Percentiles rank a stretch among this genome's conserved stretches.
Conservation (phyloP, 1,140 invertebrate genomes). For the Teleopsis dalmanni region DNA sequence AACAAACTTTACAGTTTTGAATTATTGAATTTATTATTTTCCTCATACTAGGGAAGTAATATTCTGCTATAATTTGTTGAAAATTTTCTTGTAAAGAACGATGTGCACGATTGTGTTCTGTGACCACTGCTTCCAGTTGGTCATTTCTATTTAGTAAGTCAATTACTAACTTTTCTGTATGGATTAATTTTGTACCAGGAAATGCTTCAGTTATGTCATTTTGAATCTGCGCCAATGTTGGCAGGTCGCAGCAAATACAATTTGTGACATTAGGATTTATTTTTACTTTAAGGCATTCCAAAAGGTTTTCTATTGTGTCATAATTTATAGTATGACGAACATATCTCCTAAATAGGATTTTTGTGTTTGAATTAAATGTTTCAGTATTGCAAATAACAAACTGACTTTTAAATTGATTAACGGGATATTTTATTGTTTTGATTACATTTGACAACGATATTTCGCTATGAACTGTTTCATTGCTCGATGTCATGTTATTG, state of each 20-base stretch:
- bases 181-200: constrained; percentile 1
- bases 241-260: neutral
- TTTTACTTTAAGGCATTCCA: neutral
- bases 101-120: constrained; percentile 4
- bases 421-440: neutral
- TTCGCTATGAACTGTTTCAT: neutral
- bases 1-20: constrained; percentile 16
- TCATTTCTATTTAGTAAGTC: constrained; percentile 1
- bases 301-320: neutral
- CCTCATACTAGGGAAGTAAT: neutral
- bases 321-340: neutral
- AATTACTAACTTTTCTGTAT: constrained; percentile 1
- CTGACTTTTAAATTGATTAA: neutral
- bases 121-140: neutral
- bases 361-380: neutral
- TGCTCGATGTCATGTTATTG: neutral
- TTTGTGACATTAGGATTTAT: constrained; percentile 1
- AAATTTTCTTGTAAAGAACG: neutral
- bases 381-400: neutral
- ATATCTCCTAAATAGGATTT: neutral
- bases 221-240: neutral
- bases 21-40: constrained; percentile 20
- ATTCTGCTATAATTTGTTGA: neutral
- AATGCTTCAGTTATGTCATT: neutral
- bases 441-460: neutral